Conservation (phyloP, 1,140 invertebrate species). For the Drosophila athabasca region DNA sequence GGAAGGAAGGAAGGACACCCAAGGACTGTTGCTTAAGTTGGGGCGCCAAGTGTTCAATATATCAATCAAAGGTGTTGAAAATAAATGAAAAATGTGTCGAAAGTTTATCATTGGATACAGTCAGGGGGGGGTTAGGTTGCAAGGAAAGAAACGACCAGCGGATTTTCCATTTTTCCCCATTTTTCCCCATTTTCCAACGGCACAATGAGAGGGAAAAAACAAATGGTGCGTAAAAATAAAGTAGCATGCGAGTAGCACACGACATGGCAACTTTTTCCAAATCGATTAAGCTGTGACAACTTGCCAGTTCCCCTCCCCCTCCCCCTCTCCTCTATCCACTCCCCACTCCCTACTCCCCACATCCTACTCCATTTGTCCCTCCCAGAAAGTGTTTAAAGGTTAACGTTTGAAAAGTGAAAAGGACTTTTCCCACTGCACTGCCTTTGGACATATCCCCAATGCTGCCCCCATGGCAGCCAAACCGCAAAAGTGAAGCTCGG, state of each 20-base stretch:
- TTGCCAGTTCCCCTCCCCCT: constrained; percentile 4
- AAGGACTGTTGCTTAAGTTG: constrained; percentile 76
- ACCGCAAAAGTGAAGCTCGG: constrained; percentile 56
- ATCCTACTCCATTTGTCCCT: neutral
- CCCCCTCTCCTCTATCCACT: neutral
- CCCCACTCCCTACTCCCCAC: neutral
- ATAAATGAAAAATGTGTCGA: constrained; percentile 82
- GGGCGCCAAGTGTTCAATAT: constrained; percentile 79
- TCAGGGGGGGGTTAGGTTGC: too few relatives aligned
- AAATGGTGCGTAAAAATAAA: constrained; percentile 79
- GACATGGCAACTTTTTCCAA: constrained; percentile 74
- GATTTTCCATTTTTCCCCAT: constrained; percentile 60
- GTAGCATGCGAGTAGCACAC: constrained; percentile 61
- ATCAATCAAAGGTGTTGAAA: constrained; percentile 81
- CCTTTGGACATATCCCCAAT: constrained; percentile 36
- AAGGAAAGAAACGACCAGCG: constrained; percentile 26
- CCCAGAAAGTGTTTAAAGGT: constrained; percentile 67
- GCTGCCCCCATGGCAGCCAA: constrained; percentile 55
- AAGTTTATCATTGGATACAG: constrained; percentile 71
- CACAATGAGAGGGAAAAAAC: constrained; percentile 23
- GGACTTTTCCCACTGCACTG: constrained; percentile 45
- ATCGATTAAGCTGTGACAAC: constrained; percentile 80
- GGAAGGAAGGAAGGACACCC: constrained; percentile 23
- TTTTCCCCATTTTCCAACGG: constrained; percentile 51
- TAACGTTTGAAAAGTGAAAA: constrained; percentile 76